Conservation (phyloP, 2,888 invertebrate genomes). For the Limnephilus lunatus region DNA sequence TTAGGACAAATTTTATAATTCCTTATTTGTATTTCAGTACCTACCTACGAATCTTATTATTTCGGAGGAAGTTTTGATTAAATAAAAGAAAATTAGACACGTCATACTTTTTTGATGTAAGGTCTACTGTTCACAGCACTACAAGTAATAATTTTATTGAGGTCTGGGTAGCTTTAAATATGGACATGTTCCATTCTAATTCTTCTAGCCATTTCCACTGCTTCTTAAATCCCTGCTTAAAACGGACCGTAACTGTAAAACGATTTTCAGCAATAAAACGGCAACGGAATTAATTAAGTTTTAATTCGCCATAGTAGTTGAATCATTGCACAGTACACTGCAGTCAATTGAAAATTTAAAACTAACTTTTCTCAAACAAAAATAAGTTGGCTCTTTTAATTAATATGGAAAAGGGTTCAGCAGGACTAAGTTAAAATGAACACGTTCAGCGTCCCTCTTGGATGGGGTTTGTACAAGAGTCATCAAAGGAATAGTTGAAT, state of each 20-base stretch:
- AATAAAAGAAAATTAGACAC: too few species aligned
- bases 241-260: neutral
- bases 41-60: too few species aligned
- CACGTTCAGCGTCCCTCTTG: neutral
- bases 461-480: neutral
- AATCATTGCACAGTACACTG: conserved; percentile 16
- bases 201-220: neutral
- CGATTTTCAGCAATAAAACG: conserved; percentile 17
- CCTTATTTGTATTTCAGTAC: too few species aligned
- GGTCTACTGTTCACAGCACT: too few species aligned
- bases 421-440: neutral
- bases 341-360: conserved; percentile 10
- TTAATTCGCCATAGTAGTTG: conserved; percentile 21
- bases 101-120: too few species aligned
- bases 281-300: conserved; percentile 35
- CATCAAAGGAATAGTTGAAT: too few species aligned
- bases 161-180: too few species aligned
- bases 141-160: too few species aligned
- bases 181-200: neutral
- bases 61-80: too few species aligned
- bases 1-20: too few species aligned
- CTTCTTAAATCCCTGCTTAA: neutral
- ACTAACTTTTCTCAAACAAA: neutral
- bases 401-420: neutral
- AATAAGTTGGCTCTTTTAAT: neutral